phyloP scores from a whole-genome alignment of 2,888 invertebrate genomes.

The Callosobruchus maculatus region DNA sequence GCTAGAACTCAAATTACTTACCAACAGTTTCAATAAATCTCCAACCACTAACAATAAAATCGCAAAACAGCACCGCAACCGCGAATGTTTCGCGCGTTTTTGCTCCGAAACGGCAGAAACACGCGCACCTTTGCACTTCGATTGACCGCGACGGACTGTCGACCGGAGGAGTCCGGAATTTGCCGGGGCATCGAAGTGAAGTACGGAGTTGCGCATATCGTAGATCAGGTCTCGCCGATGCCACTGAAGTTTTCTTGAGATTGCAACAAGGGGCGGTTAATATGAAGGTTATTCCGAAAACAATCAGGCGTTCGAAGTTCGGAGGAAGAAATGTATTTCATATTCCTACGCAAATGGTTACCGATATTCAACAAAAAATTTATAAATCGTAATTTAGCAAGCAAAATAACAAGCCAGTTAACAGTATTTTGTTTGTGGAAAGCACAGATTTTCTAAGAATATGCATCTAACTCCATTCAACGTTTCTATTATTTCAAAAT shows the following conservation, averaged over 20 bases:
- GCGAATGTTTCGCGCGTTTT: background rate
- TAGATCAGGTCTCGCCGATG: background rate
- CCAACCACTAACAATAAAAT: background rate
- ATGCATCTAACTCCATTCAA: too few relatives aligned
- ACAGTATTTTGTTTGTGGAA: too few relatives aligned
- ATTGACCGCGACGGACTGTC: background rate
- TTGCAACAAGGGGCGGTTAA: background rate
- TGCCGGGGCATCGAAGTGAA: background rate
- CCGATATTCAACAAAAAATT: too few relatives aligned
- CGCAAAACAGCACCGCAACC: background rate
- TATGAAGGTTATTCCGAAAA: background rate
- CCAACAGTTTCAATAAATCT: background rate
- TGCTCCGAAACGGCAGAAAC: background rate
- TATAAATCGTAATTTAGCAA: too few relatives aligned
- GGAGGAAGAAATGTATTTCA: too few relatives aligned
- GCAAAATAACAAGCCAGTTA: too few relatives aligned
- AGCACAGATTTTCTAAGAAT: too few relatives aligned
- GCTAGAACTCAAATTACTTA: background rate
- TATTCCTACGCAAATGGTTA: too few relatives aligned
- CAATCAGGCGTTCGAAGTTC: too few relatives aligned
- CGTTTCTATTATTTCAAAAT: too few relatives aligned
- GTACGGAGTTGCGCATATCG: background rate
- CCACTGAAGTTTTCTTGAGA: background rate
- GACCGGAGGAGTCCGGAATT: background rate
- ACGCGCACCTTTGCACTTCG: background rate